Base-by-base conservation (phyloP, 2,888 invertebrate genomes). In the Synergus japonicus region DNA sequence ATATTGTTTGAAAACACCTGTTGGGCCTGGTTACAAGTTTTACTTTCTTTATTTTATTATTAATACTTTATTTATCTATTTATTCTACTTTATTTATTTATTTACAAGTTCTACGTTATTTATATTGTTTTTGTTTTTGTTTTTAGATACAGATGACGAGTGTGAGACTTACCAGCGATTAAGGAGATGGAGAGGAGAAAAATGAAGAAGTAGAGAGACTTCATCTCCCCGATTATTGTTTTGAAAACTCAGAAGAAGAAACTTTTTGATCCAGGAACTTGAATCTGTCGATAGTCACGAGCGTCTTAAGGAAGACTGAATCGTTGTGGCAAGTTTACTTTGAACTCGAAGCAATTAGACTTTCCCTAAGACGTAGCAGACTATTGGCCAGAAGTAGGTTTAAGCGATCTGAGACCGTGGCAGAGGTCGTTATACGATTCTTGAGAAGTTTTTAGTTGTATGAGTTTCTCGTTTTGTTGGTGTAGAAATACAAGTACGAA, bases 161-260 rank as follows among this genome's bases (percentile, higher is more conserved):
- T 8, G n/a, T 10, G 15, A 15, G 5, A 85, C 89, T 89, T 80
- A 90, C 90, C 88, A 18, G 87, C 83, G 10, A 87, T 82, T 18
- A 90, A 78, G 7, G 85, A 82, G 22, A 89, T 49, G 18, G 84
- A 77, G 10, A 89, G 76, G 60, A 87, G 18, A 10, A 88, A 58
- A 64, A 89, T 67, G 5, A 88, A 58, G 66, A 86, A 82, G 58
- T 82, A 80, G 15, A 79, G 41, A 60, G 13, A 12, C 64, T 58
- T 82, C 82, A 82, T 82, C 12, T 76, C 77, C 67, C 12, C 49
- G 29, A 22, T 54, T 44, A 46, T 67, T 46, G 22, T 10, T 65
- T 22, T 8, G 1, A 13, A 44, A 22, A 15, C 1, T 13, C 9
- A 63, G n/a, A 46, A 60, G 10, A 22, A 41, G 10, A 43, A 29